Percentiles rank a stretch among this genome's conserved stretches.
Conservation (phyloP, 2,797 vertebrate genomes). For the Xenops minutus region DNA sequence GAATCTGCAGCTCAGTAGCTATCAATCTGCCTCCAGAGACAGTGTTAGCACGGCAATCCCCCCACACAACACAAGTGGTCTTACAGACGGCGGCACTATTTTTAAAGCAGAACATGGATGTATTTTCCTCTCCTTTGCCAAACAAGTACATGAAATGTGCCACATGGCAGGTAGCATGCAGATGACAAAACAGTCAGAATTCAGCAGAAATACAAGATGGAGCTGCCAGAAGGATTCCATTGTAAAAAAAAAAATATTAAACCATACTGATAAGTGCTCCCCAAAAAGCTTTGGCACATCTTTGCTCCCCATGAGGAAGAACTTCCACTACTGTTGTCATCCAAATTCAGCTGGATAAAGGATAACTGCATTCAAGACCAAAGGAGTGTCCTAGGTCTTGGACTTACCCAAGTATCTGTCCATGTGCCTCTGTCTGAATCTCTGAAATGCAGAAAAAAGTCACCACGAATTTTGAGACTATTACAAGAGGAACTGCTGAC, state of each 20-base stretch:
- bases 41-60: not conserved
- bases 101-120: slow-evolving; percentile 12
- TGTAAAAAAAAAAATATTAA: not conserved
- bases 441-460: not conserved
- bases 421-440: not conserved
- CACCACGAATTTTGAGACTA: not conserved
- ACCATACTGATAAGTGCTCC: not conserved
- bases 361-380: not conserved
- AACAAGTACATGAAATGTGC: slow-evolving; percentile 4
- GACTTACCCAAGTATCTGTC: not conserved
- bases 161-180: slow-evolving; percentile 56
- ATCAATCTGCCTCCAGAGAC: slow-evolving; percentile 6
- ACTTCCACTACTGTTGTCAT: not conserved
- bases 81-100: slow-evolving; percentile 28
- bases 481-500: not conserved
- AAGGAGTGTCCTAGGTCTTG: not conserved
- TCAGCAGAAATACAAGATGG: slow-evolving; percentile 56
- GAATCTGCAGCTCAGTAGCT: not conserved
- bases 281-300: not conserved
- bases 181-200: slow-evolving; percentile 54
- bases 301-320: not conserved
- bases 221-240: slow-evolving; percentile 31
- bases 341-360: not conserved
- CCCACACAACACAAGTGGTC: slow-evolving; percentile 29
- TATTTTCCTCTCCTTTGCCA: slow-evolving; percentile 43